Evolutionary conservation across 2,113 vertebrate species (phyloP).

Genomic region (Phoenicopterus ruber): DNA sequence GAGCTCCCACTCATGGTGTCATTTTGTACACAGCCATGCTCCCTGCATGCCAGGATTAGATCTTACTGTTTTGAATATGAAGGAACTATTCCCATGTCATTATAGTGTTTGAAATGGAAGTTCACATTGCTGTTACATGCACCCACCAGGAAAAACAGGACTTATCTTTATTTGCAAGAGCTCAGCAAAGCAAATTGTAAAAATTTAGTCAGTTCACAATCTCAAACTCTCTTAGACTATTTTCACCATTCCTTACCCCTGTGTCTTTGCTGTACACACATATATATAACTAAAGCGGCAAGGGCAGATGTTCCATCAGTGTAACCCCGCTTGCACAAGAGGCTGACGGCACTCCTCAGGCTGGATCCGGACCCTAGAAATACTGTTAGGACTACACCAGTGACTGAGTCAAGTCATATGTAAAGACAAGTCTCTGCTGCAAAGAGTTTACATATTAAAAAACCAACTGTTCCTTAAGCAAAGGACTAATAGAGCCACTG

Average conservation of each 20-base stretch:
- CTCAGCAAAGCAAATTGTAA: neutral
- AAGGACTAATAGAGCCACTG: neutral
- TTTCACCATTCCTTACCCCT: neutral
- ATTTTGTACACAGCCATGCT: accelerated
- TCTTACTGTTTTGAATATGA: neutral
- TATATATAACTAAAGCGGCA: accelerated
- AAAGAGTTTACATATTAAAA: neutral
- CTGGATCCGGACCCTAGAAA: neutral
- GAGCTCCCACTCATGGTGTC: neutral
- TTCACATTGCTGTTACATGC: neutral
- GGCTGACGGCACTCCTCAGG: neutral
- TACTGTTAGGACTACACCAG: neutral
- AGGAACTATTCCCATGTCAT: neutral
- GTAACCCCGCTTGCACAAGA: neutral
- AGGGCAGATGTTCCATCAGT: accelerated
- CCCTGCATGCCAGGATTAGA: neutral
- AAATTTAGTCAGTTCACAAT: neutral
- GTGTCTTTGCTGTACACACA: neutral
- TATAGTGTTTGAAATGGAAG: neutral
- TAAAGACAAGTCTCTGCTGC: neutral
- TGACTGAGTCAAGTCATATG: no score
- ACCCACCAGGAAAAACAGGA: neutral
- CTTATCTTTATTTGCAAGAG: neutral
- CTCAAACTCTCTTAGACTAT: neutral
- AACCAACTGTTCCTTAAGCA: neutral